phyloP scores from a whole-genome alignment of 2,113 vertebrate species.

The Sturnus vulgaris region DNA sequence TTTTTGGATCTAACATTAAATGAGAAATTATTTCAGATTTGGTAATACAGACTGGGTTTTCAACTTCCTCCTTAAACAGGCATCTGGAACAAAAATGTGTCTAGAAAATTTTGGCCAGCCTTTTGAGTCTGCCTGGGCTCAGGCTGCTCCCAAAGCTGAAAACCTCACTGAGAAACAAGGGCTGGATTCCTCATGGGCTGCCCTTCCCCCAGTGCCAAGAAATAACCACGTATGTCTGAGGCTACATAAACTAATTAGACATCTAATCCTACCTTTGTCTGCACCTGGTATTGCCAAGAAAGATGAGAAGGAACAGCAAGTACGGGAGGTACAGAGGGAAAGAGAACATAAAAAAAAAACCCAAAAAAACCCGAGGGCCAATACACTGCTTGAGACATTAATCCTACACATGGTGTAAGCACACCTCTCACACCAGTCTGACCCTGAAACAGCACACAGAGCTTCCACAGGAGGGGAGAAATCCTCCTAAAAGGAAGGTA shows the following conservation, averaged over 20 bases:
- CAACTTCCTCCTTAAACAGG: background rate
- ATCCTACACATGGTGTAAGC: background rate
- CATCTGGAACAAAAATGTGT: background rate
- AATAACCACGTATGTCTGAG: slow-evolving; percentile 4
- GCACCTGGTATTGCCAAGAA: background rate
- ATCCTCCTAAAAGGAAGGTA: background rate
- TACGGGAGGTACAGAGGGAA: background rate
- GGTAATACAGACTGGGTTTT: background rate
- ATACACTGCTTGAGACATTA: background rate
- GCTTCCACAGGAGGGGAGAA: background rate
- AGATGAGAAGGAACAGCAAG: background rate
- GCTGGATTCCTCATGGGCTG: background rate
- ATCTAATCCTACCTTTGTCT: slow-evolving; percentile 54
- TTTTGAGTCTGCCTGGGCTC: background rate
- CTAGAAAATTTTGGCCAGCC: background rate
- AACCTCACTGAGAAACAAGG: background rate
- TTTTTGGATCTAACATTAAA: background rate
- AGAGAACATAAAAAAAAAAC: background rate
- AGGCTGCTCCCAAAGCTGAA: background rate
- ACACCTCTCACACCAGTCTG: background rate
- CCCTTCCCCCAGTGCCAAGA: background rate
- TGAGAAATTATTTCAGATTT: slow-evolving; percentile 14
- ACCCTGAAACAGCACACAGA: background rate
- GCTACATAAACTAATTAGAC: slow-evolving; percentile 55
- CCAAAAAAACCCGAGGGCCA: too few relatives aligned